phyloP scores from a whole-genome alignment of 2,797 vertebrate species.

The Rhyacichthys aspro region DNA sequence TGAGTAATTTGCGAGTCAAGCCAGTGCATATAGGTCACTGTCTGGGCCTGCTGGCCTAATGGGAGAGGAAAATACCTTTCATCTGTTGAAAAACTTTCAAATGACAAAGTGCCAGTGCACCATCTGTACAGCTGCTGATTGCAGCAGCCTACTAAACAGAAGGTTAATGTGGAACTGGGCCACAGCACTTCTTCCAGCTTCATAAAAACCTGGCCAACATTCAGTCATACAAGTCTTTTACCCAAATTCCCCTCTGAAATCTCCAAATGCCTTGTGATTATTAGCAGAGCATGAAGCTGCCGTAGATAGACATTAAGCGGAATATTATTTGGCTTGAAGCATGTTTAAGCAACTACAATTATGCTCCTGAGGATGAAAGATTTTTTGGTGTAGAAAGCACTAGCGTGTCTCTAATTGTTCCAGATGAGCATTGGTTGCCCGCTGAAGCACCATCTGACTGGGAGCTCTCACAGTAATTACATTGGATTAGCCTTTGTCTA shows the following conservation, averaged over 20 bases:
- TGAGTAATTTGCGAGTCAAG: background rate
- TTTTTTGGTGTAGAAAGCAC: background rate
- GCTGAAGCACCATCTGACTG: conserved; percentile 41
- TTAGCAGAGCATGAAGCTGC: background rate
- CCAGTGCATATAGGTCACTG: conserved; percentile 41
- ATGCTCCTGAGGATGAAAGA: background rate
- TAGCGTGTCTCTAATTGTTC: conserved; percentile 32
- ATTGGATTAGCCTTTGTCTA: conserved; percentile 58
- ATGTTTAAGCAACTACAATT: conserved; percentile 2
- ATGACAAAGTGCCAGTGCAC: conserved; percentile 45
- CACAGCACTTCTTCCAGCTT: conserved; percentile 41
- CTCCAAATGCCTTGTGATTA: conserved; percentile 8
- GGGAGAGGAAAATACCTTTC: conserved; percentile 29
- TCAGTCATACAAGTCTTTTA: conserved; percentile 12
- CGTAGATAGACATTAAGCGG: background rate
- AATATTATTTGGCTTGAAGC: conserved; percentile 9
- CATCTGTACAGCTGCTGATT: conserved; percentile 64
- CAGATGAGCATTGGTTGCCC: conserved; percentile 32
- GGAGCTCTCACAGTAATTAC: conserved; percentile 53
- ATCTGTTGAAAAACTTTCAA: conserved; percentile 33
- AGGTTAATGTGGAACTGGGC: conserved; percentile 56
- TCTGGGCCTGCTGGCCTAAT: conserved; percentile 16
- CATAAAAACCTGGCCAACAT: conserved; percentile 43
- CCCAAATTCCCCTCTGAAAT: conserved; percentile 4
- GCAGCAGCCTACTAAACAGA: conserved; percentile 44